A percentile compares a stretch with the other conserved stretches of the same genome.
phyloP scores from a whole-genome alignment of 1,140 invertebrate species.

The Pseudomyrmex pallidus region DNA sequence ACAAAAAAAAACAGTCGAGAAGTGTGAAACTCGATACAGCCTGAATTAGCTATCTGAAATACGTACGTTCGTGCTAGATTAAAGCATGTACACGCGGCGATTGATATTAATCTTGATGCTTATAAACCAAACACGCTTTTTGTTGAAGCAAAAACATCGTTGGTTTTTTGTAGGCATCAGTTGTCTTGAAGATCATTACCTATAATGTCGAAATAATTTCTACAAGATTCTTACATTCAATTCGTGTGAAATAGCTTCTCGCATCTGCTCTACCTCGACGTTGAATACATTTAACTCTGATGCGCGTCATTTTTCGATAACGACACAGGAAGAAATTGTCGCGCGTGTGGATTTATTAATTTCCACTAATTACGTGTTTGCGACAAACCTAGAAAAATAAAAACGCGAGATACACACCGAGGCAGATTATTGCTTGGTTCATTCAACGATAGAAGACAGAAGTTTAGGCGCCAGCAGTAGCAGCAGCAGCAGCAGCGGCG shows the following conservation, averaged over 20 bases:
- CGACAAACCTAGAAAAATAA: background rate
- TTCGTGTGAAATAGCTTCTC: background rate
- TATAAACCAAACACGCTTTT: background rate
- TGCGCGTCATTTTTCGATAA: conserved; percentile 2
- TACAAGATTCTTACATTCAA: background rate
- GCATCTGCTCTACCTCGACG: background rate
- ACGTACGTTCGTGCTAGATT: conserved; percentile 17
- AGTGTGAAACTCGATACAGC: conserved; percentile 6
- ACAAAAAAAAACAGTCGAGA: background rate
- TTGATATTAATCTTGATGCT: conserved; percentile 25
- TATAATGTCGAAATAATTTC: background rate
- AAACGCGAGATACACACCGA: conserved; percentile 33
- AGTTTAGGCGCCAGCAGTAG: conserved; percentile 69
- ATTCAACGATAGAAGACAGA: conserved; percentile 73
- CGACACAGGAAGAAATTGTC: background rate
- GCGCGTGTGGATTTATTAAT: background rate
- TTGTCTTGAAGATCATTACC: background rate
- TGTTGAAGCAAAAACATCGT: background rate
- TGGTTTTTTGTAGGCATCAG: background rate
- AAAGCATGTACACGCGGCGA: conserved; percentile 2
- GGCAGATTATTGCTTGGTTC: conserved; percentile 56
- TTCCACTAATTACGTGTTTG: background rate
- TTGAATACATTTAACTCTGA: background rate
- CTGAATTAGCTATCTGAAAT: conserved; percentile 28
- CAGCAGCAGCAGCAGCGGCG: conserved; percentile 53